Evolutionary conservation across 2,797 vertebrate genomes (phyloP).

Genomic region (Sebastes elongatus): DNA sequence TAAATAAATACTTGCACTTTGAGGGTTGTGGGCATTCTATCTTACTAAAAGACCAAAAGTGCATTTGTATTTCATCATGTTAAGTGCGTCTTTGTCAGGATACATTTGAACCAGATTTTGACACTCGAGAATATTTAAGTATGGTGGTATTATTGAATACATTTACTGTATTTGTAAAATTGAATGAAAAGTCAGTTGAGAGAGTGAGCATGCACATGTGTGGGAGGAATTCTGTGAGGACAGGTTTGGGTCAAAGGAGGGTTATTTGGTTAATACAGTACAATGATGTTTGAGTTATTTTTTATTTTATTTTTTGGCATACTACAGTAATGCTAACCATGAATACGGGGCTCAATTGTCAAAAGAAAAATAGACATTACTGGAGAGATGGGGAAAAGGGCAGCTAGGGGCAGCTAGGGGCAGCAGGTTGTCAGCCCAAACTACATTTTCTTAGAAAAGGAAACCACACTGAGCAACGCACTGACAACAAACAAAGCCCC

Average conservation of each 20-base stretch:
- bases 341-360: neutral
- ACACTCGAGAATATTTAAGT: neutral
- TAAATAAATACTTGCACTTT: neutral
- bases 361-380: neutral
- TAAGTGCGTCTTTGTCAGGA: neutral
- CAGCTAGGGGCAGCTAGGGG: neutral
- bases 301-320: neutral
- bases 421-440: conserved; percentile 11
- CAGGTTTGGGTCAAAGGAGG: neutral
- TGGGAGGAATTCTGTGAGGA: neutral
- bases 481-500: conserved; percentile 3
- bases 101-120: neutral
- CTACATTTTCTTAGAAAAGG: conserved; percentile 2
- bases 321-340: neutral
- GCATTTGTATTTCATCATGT: conserved; percentile 9
- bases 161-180: neutral
- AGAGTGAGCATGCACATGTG: too few species aligned
- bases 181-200: neutral
- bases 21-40: neutral
- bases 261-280: neutral
- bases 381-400: neutral
- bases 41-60: neutral
- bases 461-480: neutral
- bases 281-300: neutral
- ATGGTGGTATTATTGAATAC: neutral